These are phyloP conservation scores for Diceros bicornis DNA, from an alignment of 2,797 vertebrate species.

Conservation along the genomic window DNA sequence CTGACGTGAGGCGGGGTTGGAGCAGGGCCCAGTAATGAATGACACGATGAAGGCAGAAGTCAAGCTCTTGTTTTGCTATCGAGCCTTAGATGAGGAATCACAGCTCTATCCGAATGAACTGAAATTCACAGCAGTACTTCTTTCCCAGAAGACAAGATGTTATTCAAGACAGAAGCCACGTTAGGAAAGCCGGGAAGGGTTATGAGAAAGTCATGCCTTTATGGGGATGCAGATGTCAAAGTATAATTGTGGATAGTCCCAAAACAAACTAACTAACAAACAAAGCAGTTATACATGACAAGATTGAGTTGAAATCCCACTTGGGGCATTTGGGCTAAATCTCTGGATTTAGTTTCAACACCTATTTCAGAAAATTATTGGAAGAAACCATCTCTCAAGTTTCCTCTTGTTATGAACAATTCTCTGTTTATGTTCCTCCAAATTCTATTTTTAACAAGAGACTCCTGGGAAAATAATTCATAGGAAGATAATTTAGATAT, in stretches of 20 bases:
- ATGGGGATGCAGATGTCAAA: background rate
- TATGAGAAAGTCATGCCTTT: background rate
- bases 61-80: background rate
- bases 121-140: background rate
- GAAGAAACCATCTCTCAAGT: constrained; percentile 4
- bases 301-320: constrained; percentile 4
- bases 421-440: constrained; percentile 8
- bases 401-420: constrained; percentile 19
- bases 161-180: background rate
- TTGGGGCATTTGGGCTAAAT: background rate
- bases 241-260: background rate
- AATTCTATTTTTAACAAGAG: constrained; percentile 52
- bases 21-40: background rate
- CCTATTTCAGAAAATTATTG: constrained; percentile 48
- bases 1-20: background rate
- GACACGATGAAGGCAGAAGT: background rate
- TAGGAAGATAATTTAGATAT: constrained; percentile 41
- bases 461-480: background rate
- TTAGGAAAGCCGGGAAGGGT: background rate
- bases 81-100: background rate
- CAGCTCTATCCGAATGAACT: background rate
- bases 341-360: constrained; percentile 13
- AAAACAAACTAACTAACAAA: background rate
- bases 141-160: background rate
- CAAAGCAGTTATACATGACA: constrained; percentile 13